A percentile compares a stretch with the other conserved stretches of the same genome.
phyloP scores from a whole-genome alignment of 2,888 invertebrate genomes.

The Drosophila kuntzei region DNA sequence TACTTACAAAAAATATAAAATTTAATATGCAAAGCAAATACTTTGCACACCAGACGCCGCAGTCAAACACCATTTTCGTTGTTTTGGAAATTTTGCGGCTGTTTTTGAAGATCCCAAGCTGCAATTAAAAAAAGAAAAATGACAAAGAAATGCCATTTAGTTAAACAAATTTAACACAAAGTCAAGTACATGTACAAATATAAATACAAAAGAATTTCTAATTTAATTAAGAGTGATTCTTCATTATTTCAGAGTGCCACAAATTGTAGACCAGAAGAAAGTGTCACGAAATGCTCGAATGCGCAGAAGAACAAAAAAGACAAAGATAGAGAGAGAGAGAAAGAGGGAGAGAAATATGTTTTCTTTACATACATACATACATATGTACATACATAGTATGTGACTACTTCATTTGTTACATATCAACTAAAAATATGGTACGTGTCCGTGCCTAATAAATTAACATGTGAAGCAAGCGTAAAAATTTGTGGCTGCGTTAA shows the following conservation, averaged over 20 bases:
- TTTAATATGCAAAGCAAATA: slow-evolving; percentile 91
- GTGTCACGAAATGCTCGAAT: slow-evolving; percentile 46
- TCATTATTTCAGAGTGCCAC: slow-evolving; percentile 59
- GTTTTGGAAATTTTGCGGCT: slow-evolving; percentile 77
- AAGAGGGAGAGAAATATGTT: slow-evolving; percentile 17
- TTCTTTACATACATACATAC: slow-evolving; percentile 26
- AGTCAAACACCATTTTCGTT: slow-evolving; percentile 86
- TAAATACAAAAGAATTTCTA: slow-evolving; percentile 22
- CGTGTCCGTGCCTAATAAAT: slow-evolving; percentile 72
- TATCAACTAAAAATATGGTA: slow-evolving; percentile 51
- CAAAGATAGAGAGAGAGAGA: slow-evolving; percentile 15
- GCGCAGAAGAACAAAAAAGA: slow-evolving; percentile 29
- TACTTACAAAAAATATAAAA: slow-evolving; percentile 86
- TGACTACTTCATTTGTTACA: slow-evolving; percentile 49
- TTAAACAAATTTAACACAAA: slow-evolving; percentile 11
- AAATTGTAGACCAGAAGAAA: slow-evolving; percentile 51
- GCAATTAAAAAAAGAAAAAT: slow-evolving; percentile 44
- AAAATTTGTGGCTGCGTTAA: slow-evolving; percentile 47
- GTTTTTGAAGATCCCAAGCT: slow-evolving; percentile 48
- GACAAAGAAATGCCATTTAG: slow-evolving; percentile 19
- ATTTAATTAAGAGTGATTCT: slow-evolving; percentile 54
- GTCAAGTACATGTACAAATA: slow-evolving; percentile 8
- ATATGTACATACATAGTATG: too few relatives aligned
- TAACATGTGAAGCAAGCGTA: slow-evolving; percentile 68
- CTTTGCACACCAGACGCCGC: slow-evolving; percentile 89